Evolutionary conservation across 2,113 vertebrate genomes (phyloP).

Genomic region (Petroica traversi): DNA sequence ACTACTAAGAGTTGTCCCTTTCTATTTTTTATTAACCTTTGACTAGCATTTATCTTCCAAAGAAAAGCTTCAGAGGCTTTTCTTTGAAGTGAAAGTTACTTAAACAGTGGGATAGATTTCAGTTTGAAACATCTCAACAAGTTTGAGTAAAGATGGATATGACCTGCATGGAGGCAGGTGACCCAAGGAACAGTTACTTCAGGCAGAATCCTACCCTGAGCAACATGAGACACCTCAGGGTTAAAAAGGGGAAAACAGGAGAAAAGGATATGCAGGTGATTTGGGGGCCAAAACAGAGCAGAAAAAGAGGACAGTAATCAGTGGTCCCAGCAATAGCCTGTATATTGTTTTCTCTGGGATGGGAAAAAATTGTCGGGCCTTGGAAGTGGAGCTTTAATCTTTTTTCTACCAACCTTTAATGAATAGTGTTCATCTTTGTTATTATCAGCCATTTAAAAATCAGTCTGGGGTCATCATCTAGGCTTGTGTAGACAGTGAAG

Average conservation of each 20-base stretch:
- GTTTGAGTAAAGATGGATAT: not conserved
- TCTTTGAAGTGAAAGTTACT: not conserved
- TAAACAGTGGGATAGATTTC: not conserved
- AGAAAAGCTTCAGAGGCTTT: not conserved
- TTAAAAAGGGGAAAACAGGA: not conserved
- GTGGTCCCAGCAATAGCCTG: not conserved
- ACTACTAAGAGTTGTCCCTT: not conserved
- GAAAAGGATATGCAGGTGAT: not conserved
- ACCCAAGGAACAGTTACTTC: not conserved
- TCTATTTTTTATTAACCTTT: not conserved
- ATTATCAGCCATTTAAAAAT: not conserved
- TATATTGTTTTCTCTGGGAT: not conserved
- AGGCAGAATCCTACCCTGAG: not conserved
- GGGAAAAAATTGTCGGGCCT: not conserved
- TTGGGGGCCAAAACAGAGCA: not conserved
- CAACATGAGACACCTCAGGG: fast-evolving
- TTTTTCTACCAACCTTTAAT: not conserved
- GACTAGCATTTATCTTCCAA: not conserved
- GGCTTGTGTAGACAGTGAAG: not conserved
- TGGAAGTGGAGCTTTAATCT: not conserved
- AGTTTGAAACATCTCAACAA: not conserved
- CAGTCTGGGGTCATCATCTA: not conserved
- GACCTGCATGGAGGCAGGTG: not conserved
- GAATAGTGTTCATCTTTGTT: not conserved
- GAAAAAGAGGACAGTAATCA: not conserved